Evolutionary conservation across 2,888 invertebrate genomes (phyloP), one percentile per base, ranked within the genome.

Genomic region (Acrocyrtus sp.): DNA sequence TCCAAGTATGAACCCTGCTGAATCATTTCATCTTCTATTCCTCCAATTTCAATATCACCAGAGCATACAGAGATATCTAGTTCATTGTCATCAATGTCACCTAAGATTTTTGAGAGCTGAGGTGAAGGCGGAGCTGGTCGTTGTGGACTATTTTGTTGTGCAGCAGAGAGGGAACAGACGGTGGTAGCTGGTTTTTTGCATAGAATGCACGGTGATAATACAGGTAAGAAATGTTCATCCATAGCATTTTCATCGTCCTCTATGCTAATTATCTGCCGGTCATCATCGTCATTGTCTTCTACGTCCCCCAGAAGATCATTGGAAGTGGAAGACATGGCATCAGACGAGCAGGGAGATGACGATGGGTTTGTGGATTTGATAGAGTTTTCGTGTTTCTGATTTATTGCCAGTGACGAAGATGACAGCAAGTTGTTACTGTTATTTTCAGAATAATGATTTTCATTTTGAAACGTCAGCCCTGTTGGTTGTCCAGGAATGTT

Each of bases 31-130:
- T 80, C 80, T 61, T 80, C 80, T 24, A 80, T 78, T 0, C 80
- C 80, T 29, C 78, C 80, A 58, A 80, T 80, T 41, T 80, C 80
- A 51, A 80, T 80, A 51, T 80, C 80, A 4, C 74, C 80, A n/a
- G 80, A 80, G 4, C 78, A 78, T 1, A 78, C 77, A 4, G 77
- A 72, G 22, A 80, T 76, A 26, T 80, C 80, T 45, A 80, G 34
- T 47, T 80, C 80, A 54, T 77, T 77, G 3, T 77, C 75, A 6
- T 76, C 77, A 24, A 80, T 78, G 12, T 78, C 76, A 3, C 75
- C 77, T 5, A 80, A 50, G 15, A 78, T 80, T 53, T 76, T 74
- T 19, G 56, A 72, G 8, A 79, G 56, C 43, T 76, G 76, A 0
- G 76, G 75, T 0, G 75, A 75, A 0, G 75, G 50, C 60, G 41